Conservation (phyloP, 1,140 invertebrate species). For the Procambarus clarkii region DNA sequence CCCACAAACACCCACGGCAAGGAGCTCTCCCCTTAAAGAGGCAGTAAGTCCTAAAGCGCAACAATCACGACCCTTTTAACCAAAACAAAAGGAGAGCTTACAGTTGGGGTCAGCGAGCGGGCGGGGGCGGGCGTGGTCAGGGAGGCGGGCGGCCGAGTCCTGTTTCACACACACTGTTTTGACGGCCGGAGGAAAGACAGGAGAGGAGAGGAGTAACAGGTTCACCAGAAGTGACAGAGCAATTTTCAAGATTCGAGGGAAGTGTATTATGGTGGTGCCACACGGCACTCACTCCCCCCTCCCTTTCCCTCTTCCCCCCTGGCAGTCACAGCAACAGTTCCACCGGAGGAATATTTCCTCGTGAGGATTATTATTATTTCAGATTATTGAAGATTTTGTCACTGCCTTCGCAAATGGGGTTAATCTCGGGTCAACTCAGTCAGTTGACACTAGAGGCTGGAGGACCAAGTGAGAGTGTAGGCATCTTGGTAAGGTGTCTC, state of each 20-base stretch:
- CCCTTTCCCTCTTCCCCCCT: background rate
- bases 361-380: no score
- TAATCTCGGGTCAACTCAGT: no score
- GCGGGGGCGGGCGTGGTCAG: no score
- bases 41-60: background rate
- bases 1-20: background rate
- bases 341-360: no score
- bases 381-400: no score
- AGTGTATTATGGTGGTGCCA: slow-evolving; percentile 51
- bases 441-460: no score
- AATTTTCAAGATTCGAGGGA: slow-evolving; percentile 34
- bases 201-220: slow-evolving; percentile 15
- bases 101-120: background rate
- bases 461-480: no score
- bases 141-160: background rate
- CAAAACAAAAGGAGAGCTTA: background rate
- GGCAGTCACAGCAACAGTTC: no score
- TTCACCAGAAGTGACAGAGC: slow-evolving; percentile 56
- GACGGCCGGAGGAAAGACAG: slow-evolving; percentile 38
- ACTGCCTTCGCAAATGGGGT: no score
- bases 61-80: background rate
- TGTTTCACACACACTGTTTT: slow-evolving; percentile 28
- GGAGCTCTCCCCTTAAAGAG: background rate
- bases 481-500: no score
- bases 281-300: background rate